Evolutionary conservation across 1,140 invertebrate species (phyloP), one percentile per base, ranked within the genome.

Genomic region (Mycetomoellerius zeteki): DNA sequence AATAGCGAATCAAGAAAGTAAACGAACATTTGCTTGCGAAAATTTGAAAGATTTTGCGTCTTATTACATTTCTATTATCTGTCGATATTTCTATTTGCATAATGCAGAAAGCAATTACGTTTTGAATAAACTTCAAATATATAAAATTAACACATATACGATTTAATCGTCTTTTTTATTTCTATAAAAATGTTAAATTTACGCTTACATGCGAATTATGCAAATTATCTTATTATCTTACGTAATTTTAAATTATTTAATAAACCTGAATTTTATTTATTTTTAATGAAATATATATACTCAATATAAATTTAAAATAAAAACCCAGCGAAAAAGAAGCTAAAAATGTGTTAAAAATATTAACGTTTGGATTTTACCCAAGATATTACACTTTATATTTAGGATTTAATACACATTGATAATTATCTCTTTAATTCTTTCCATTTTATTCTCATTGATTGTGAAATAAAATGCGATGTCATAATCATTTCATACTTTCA

Each of bases 251-350:
- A 67, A 33, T 33, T 3, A 33, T 54, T 37, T 6, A 16, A 6
- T 47, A 19, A 24, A 30, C n/a, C 19, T 33, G 47, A 54, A 56
- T 73, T 73, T 54, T 56, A 56, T 73, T 4, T 72, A n/a, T 19
- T 33, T 54, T 37, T 37, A 73, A 75, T 56, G 12, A 33, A 6
- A 73, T 30, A 52, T 52, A 47, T 12, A 2, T 43, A 72, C 10
- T n/a, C 43, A 7, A 65, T 10, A 43, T 71, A 71, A 71, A 24
- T 33, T 12, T 33, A 37, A 6, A 37, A 24, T 73, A 27, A 37
- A n/a, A 24, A 56, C 58, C n/a, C 1, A 54, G 8, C 19, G 3
- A 60, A 0, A 24, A 8, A 24, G n/a, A n/a, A 43, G 2, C 7
- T 21, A 12, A 76, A 60, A 37, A 33, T 54, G 7, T 52, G 2